A percentile compares a stretch with the other conserved stretches of the same genome.
phyloP scores from a whole-genome alignment of 2,888 invertebrate species.

The Listrodromus nycthemerus region DNA sequence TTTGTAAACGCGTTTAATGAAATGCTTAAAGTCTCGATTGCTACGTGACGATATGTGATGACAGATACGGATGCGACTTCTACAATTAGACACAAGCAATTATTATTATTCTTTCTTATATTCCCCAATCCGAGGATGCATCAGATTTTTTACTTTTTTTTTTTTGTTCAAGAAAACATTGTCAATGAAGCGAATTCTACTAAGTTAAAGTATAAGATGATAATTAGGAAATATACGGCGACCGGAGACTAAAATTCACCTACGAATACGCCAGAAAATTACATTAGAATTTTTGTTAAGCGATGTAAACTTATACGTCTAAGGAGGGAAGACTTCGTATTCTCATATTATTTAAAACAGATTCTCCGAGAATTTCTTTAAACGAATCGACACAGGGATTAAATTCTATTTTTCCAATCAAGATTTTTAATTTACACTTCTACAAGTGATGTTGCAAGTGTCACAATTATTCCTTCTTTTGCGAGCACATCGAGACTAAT shows the following conservation, averaged over 20 bases:
- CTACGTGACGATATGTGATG: slow-evolving; percentile 51
- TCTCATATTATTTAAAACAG: neutral
- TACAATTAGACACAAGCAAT: slow-evolving; percentile 30
- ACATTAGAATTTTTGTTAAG: slow-evolving; percentile 10
- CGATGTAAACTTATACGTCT: neutral
- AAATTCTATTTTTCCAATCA: slow-evolving; percentile 12
- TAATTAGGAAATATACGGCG: slow-evolving; percentile 27
- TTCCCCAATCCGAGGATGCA: neutral
- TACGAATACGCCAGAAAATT: slow-evolving; percentile 33
- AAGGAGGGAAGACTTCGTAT: slow-evolving; percentile 22
- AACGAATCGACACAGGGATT: neutral
- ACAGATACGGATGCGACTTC: slow-evolving; percentile 41
- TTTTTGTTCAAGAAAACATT: neutral
- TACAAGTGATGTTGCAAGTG: neutral
- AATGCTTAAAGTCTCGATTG: slow-evolving; percentile 23
- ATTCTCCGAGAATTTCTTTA: slow-evolving; percentile 23
- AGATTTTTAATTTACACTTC: neutral
- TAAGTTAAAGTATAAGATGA: slow-evolving; percentile 14
- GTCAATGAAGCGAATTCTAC: slow-evolving; percentile 8
- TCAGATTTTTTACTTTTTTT: neutral
- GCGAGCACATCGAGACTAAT: slow-evolving; percentile 54
- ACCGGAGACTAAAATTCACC: slow-evolving; percentile 44
- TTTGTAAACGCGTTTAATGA: slow-evolving; percentile 20
- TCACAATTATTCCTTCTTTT: slow-evolving; percentile 10
- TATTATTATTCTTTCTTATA: slow-evolving; percentile 6